A percentile compares a stretch with the other conserved stretches of the same genome.
phyloP scores from a whole-genome alignment of 2,888 invertebrate genomes.

The Leistus spinibarbis region DNA sequence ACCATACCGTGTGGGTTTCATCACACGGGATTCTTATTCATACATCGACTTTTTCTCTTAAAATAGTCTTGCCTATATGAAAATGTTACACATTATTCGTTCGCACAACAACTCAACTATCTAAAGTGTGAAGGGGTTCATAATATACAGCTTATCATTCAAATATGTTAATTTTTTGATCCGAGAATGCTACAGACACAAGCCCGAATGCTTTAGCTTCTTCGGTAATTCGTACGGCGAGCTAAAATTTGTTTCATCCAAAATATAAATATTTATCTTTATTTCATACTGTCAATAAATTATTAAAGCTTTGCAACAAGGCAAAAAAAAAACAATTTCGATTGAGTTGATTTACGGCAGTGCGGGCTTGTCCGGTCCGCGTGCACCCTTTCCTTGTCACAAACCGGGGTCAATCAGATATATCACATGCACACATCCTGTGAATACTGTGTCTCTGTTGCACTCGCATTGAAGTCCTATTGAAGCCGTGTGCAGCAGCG shows the following conservation, averaged over 20 bases:
- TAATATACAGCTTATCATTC: neutral
- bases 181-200: too few relatives aligned
- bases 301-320: neutral
- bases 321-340: neutral
- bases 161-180: too few relatives aligned
- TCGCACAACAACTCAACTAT: too few relatives aligned
- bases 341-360: neutral
- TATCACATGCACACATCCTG: constrained; percentile 33
- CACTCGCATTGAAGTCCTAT: neutral
- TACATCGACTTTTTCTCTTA: neutral
- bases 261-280: neutral
- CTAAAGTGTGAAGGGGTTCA: neutral
- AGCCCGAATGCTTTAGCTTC: too few relatives aligned
- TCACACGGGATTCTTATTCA: neutral
- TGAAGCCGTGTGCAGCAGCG: neutral
- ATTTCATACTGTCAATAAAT: neutral
- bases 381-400: constrained; percentile 12
- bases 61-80: too few relatives aligned
- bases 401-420: constrained; percentile 24
- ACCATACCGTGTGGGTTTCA: neutral
- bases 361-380: neutral
- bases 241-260: neutral
- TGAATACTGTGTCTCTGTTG: neutral
- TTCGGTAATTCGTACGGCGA: too few relatives aligned
- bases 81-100: too few relatives aligned